Evolutionary conservation across 2,888 invertebrate genomes (phyloP), one percentile per base, ranked within the genome.

Genomic region (Drosophila parthenogenetica): DNA sequence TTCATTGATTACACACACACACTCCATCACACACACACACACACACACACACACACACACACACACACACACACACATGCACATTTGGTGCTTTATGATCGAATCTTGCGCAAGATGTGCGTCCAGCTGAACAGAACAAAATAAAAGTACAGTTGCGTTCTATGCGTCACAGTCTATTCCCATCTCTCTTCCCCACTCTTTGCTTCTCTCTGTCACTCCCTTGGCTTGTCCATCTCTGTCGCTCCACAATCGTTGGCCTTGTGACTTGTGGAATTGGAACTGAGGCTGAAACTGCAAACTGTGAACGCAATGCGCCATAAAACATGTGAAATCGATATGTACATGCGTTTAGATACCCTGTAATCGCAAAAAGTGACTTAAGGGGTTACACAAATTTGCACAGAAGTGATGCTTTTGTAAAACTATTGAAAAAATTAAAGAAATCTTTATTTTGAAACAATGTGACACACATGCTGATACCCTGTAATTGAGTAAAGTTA

Each of bases 31-130:
- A 39, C 39, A 43, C 17, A 42, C 48, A 35, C 55, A 48, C 55
- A 59, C 43, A 43, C 29, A 32, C 54, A 40, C 46, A 35, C 45
- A 39, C 39, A 43, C 16, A 40, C 48, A 35, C 55, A 48, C 55
- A 59, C 45, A 45, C 32, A 32, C 55, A 42, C 46, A 45, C 45
- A 35, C 50, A 40, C 14, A 39, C n/a, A 54, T 39, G 49, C 55
- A 43, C 43, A 49, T 32, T 49, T 49, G 29, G 43, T 46, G 58
- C 32, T 60, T 53, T 54, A 16, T 49, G 55, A 42, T 69, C 16
- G 48, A 67, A 76, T 72, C 75, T 76, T 76, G 65, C 45, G 64
- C 77, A 76, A 72, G 75, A 75, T 76, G 64, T 75, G 50, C 49
- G 75, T 67, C 67, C 63, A 73, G 65, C 63, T 66, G 66, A 61